These are phyloP conservation scores for Buphagus erythrorhynchus DNA, from an alignment of 2,797 vertebrate genomes.

Conservation along the genomic window DNA sequence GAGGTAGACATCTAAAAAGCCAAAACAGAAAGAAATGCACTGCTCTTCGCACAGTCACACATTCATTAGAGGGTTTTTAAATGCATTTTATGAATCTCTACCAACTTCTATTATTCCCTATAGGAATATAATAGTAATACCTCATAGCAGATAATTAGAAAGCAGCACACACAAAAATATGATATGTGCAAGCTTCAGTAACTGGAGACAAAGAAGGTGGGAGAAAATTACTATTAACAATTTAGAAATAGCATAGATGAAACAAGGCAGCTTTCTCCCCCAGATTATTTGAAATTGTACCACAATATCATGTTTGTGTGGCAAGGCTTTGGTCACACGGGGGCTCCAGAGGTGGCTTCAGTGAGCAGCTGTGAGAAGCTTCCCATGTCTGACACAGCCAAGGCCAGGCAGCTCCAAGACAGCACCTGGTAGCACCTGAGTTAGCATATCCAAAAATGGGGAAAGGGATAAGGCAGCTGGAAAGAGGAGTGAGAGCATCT, in stretches of 20 bases:
- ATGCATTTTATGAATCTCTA: neutral
- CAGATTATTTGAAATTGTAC: neutral
- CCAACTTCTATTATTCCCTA: neutral
- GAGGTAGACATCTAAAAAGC: neutral
- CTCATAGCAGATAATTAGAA: neutral
- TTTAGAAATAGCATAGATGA: neutral
- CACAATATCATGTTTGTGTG: neutral
- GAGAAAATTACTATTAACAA: neutral
- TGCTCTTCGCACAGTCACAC: neutral
- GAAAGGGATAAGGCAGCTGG: neutral
- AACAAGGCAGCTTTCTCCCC: neutral
- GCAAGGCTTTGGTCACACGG: rapidly evolving
- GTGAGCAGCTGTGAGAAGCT: neutral
- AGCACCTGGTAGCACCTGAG: neutral
- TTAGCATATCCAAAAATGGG: neutral
- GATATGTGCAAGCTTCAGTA: neutral
- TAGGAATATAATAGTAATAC: neutral
- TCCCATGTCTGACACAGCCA: neutral
- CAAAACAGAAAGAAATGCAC: neutral
- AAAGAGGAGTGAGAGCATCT: neutral
- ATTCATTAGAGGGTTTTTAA: neutral
- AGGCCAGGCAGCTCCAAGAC: neutral
- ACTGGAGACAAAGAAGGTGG: neutral
- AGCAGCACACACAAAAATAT: neutral
- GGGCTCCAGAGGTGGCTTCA: neutral